phyloP scores from a whole-genome alignment of 2,888 invertebrate genomes.

The Drosophila greeni region DNA sequence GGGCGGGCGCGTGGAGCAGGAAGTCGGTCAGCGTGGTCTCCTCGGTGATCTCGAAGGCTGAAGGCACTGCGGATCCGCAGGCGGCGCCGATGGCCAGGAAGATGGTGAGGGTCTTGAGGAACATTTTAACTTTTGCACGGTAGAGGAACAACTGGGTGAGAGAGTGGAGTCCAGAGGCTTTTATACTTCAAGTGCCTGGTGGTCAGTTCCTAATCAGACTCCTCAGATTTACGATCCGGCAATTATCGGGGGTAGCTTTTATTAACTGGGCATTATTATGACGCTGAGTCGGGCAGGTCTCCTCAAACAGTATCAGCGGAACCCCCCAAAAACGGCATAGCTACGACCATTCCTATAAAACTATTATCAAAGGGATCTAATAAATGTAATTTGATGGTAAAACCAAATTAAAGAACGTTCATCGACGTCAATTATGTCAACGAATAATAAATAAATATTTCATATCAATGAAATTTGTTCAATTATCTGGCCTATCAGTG shows the following conservation, averaged over 20 bases:
- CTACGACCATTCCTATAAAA: not conserved
- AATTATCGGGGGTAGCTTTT: not conserved
- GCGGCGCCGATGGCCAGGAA: constrained; percentile 1
- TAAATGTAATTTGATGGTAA: not conserved
- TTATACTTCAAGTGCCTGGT: not conserved
- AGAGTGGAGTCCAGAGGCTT: not conserved
- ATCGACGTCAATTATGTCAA: not conserved
- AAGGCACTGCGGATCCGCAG: not conserved
- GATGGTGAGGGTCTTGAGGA: not conserved
- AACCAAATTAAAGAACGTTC: not conserved
- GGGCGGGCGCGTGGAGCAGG: too few relatives aligned
- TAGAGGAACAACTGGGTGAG: not conserved
- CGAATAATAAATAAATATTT: not conserved
- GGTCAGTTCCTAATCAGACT: not conserved
- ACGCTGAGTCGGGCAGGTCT: not conserved
- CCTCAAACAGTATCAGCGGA: not conserved
- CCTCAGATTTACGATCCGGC: not conserved
- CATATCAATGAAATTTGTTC: not conserved
- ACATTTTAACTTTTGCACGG: not conserved
- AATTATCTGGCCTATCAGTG: not conserved
- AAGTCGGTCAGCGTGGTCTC: too few relatives aligned
- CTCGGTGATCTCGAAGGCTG: too few relatives aligned
- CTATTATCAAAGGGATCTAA: not conserved
- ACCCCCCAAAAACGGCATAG: not conserved
- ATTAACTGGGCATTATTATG: not conserved